These are phyloP conservation scores for Glyphotaelius pellucidus DNA, from an alignment of 2,888 invertebrate genomes.

Conservation along the genomic window DNA sequence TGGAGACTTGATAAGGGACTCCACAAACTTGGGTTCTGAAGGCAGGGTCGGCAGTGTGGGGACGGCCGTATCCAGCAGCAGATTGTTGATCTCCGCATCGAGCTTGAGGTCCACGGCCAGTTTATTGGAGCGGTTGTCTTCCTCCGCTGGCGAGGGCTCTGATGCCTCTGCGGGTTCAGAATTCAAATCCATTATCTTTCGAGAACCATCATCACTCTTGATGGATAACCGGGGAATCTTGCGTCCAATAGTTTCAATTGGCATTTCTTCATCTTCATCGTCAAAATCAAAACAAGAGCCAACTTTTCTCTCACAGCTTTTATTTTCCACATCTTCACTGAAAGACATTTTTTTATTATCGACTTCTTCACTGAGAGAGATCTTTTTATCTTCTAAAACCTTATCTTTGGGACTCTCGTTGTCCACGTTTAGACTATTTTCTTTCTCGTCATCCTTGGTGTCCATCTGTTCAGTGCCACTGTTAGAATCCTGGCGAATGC, in stretches of 20 bases:
- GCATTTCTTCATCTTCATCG: constrained; percentile 73
- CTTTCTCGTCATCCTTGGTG: constrained; percentile 32
- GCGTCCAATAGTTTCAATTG: constrained; percentile 25
- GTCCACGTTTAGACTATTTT: constrained; percentile 47
- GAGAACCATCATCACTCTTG: constrained; percentile 69
- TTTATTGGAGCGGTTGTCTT: constrained; percentile 64
- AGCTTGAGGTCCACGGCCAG: constrained; percentile 67
- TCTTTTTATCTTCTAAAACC: constrained; percentile 15
- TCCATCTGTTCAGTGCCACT: neutral
- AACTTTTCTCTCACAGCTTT: constrained; percentile 6
- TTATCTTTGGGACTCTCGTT: constrained; percentile 3
- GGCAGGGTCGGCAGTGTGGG: constrained; percentile 79
- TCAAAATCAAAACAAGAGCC: constrained; percentile 80
- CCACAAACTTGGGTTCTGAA: constrained; percentile 79
- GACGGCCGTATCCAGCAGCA: constrained; percentile 80
- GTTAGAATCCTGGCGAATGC: neutral
- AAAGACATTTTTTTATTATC: neutral
- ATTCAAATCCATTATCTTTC: constrained; percentile 26
- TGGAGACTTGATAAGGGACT: constrained; percentile 72
- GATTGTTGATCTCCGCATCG: constrained; percentile 78
- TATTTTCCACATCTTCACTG: neutral
- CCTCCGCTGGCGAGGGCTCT: constrained; percentile 36
- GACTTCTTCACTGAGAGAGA: constrained; percentile 40
- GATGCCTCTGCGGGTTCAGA: neutral
- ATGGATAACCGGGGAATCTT: constrained; percentile 65